These are phyloP conservation scores for Typhlichthys subterraneus DNA, from an alignment of 2,797 vertebrate species.

Conservation along the genomic window DNA sequence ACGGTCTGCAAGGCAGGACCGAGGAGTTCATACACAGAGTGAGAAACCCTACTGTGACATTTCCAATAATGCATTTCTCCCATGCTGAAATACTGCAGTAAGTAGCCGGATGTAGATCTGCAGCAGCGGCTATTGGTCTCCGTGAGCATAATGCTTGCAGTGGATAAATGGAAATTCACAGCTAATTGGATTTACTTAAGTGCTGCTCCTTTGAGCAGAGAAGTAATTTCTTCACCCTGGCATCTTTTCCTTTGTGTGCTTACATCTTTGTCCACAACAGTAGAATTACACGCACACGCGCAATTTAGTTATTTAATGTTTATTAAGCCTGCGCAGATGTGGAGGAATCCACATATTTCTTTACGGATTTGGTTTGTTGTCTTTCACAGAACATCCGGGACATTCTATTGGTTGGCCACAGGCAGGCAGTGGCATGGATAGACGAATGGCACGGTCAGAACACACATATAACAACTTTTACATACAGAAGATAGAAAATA, in stretches of 20 bases:
- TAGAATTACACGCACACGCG: not conserved
- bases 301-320: too few relatives aligned
- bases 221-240: conserved; percentile 2
- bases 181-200: conserved; percentile 26
- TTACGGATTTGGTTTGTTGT: conserved; percentile 8
- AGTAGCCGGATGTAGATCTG: conserved; percentile 13
- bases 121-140: conserved; percentile 18
- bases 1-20: conserved; percentile 80
- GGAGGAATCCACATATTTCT: not conserved
- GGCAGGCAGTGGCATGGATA: conserved; percentile 83
- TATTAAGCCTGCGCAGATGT: too few relatives aligned
- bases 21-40: conserved; percentile 84
- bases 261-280: not conserved
- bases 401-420: conserved; percentile 82
- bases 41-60: conserved; percentile 17
- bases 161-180: conserved; percentile 11
- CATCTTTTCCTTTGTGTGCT: conserved; percentile 9
- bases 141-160: conserved; percentile 12
- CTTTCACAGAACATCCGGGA: conserved; percentile 78
- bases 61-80: conserved; percentile 7
- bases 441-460: conserved; percentile 85
- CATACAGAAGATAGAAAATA: not conserved
- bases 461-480: not conserved
- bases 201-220: not conserved
- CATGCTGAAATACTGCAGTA: not conserved